Evolutionary conservation across 2,797 vertebrate species (phyloP), one percentile per base, ranked within the genome.

Genomic region (Rhinella marina): DNA sequence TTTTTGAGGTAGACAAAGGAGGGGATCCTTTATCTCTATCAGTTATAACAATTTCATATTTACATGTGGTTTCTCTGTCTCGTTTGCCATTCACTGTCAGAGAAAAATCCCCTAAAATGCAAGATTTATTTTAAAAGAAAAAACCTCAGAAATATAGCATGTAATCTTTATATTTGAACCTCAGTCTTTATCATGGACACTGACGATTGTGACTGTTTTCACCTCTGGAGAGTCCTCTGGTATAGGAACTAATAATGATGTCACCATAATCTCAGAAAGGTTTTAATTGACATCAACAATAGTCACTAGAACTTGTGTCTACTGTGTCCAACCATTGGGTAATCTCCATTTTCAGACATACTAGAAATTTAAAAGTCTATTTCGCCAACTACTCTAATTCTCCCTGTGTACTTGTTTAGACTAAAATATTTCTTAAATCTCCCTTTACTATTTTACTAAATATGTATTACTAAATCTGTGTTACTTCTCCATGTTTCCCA

Each of bases 21-120:
- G 94, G 94, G 3, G 90, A 93, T 13, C 95, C 96, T 87, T 94
- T 91, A 86, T 97, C 95, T 2, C 89, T 92, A 41, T 95, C 95
- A 6, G 82, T 93, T 27, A 96, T 90, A 3, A 93, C 93, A 81
- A 96, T 90, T 85, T 95, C 93, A 90, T 95, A 94, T 48, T 89
- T 91, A 1, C 88, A 92, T 77, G 90, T 89, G 68, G 90, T 87
- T 86, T 96, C 94, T 61, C 59, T 9, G 11, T 61, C 59, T 23
- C 21, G 11, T 12, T 9, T 9, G 5, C 59, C 92, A 3, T 91
- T 90, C 23, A 92, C 95, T 77, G 94, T 84, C 85, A 96, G 27
- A 12, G 91, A 94, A 89, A 94, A 96, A 89, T 93, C 94, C 54
- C 90, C 93, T 81, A 92, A 82, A 95, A 93, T 8, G 94, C 94